These are phyloP conservation scores for Oreochromis spilurus DNA, from an alignment of 2,113 vertebrate species.

Conservation along the genomic window DNA sequence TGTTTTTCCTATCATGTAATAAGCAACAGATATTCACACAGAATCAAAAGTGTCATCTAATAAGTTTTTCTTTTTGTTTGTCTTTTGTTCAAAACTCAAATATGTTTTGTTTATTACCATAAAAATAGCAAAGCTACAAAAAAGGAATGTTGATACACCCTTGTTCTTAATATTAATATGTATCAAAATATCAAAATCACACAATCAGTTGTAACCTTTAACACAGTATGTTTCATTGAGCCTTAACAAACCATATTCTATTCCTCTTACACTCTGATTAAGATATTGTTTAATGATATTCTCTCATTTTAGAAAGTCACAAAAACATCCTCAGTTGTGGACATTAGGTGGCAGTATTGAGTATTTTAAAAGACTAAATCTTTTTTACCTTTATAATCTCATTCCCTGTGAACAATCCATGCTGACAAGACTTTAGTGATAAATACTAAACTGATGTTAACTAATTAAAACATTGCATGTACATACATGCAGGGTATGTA, in stretches of 20 bases:
- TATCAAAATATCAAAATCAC: not conserved
- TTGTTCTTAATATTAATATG: not conserved
- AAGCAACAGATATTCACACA: not conserved
- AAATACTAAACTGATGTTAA: not conserved
- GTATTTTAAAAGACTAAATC: not conserved
- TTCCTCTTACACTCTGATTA: not conserved
- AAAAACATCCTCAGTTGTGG: not conserved
- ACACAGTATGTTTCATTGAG: not conserved
- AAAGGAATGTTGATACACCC: not conserved
- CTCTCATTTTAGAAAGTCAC: not conserved
- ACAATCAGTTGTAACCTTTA: not conserved
- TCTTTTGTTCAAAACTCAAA: not conserved
- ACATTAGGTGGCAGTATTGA: not conserved
- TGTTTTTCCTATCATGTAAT: not conserved
- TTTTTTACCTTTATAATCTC: not conserved
- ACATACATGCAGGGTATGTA: not conserved
- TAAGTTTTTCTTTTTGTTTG: not conserved
- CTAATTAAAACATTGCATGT: not conserved
- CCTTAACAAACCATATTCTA: not conserved
- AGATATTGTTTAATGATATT: not conserved
- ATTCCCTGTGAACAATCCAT: not conserved
- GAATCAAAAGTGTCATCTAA: not conserved
- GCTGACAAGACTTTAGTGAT: rapidly evolving
- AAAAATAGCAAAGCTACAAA: not conserved
- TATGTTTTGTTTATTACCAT: not conserved